phyloP scores from a whole-genome alignment of 2,888 invertebrate species.

The Minunthozetes semirufus region DNA sequence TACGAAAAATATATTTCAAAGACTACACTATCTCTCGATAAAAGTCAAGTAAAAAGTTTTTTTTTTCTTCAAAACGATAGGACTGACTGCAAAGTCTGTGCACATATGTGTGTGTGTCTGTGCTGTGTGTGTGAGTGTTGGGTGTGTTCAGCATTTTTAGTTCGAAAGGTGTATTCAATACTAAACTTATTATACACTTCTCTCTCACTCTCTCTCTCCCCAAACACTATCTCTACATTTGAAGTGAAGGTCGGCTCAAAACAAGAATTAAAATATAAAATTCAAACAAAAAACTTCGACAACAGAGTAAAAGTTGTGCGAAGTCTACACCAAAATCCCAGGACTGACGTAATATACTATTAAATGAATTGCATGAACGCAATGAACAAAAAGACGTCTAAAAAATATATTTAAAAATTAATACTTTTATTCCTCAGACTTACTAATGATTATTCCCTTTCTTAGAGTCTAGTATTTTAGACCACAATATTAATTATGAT shows the following conservation, averaged over 20 bases:
- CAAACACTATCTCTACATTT: background rate
- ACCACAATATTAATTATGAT: too few species aligned
- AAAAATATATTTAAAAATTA: background rate
- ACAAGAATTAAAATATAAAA: conserved; percentile 14
- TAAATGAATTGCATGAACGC: background rate
- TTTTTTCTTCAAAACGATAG: background rate
- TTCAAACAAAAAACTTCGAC: background rate
- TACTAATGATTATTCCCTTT: background rate
- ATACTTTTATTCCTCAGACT: background rate
- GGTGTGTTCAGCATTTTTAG: conserved; percentile 21
- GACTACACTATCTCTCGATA: too few species aligned
- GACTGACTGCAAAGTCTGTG: background rate
- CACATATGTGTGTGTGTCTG: background rate
- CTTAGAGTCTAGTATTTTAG: background rate
- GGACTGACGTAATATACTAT: background rate
- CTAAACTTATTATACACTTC: background rate
- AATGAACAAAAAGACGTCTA: background rate
- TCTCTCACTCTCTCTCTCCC: background rate
- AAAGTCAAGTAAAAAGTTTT: background rate
- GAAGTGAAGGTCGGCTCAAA: conserved; percentile 7
- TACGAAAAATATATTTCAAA: too few species aligned
- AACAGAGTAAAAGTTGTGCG: background rate
- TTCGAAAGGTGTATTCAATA: conserved; percentile 16
- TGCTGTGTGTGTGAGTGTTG: background rate
- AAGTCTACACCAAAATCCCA: background rate